These are phyloP conservation scores for Sicus ferrugineus DNA, from an alignment of 2,888 invertebrate genomes.

Conservation along the genomic window DNA sequence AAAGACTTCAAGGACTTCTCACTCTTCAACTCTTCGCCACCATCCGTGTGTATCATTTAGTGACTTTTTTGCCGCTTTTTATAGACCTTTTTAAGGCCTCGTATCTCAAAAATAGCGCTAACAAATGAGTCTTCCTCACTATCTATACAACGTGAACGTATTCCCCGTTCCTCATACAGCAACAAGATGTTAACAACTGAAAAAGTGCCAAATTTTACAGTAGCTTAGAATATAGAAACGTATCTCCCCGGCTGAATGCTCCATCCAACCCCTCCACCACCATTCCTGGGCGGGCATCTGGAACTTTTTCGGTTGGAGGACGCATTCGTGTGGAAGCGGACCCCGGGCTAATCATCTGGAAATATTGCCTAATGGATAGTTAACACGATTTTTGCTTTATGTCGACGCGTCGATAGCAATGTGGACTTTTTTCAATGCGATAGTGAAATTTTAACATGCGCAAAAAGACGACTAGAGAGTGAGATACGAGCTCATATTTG, in stretches of 20 bases:
- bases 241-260: neutral
- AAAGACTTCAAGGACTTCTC: too few species aligned
- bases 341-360: slow-evolving; percentile 52
- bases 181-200: neutral
- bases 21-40: neutral
- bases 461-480: neutral
- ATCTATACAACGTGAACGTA: too few species aligned
- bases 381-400: slow-evolving; percentile 54
- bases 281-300: neutral
- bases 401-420: neutral
- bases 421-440: neutral
- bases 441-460: slow-evolving; percentile 28
- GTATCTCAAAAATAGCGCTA: too few species aligned
- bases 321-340: slow-evolving; percentile 39
- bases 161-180: neutral
- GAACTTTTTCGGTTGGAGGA: slow-evolving; percentile 4
- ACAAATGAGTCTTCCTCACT: too few species aligned
- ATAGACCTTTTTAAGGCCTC: too few species aligned
- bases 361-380: slow-evolving; percentile 56
- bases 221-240: neutral
- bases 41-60: too few species aligned
- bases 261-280: neutral
- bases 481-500: neutral
- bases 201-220: neutral
- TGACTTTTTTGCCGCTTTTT: too few species aligned